These are phyloP conservation scores for Zoanthus sociatus DNA, from an alignment of 92 coral and sea anemone genomes.

Conservation along the genomic window DNA sequence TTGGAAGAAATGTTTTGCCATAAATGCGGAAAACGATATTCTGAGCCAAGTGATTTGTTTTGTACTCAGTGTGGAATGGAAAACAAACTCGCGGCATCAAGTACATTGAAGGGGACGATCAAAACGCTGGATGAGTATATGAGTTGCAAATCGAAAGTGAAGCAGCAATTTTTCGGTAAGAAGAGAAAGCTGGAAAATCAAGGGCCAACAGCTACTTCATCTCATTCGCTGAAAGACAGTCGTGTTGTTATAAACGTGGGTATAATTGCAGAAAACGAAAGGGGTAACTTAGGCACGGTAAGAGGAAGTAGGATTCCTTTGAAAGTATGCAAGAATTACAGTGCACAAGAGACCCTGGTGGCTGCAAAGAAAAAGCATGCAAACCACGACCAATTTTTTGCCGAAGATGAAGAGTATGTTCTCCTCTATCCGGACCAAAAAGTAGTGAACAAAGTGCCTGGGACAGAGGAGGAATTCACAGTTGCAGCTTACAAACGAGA, in stretches of 20 bases:
- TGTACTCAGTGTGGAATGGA: slow-evolving; percentile 19
- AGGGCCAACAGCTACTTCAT: slow-evolving; percentile 12
- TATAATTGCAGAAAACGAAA: slow-evolving; percentile 25
- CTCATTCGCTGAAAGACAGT: slow-evolving; percentile 28
- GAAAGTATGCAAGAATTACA: slow-evolving; percentile 31
- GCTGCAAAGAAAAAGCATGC: slow-evolving; percentile 33
- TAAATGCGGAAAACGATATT: slow-evolving; percentile 21
- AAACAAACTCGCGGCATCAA: slow-evolving; percentile 18
- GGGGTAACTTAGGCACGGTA: slow-evolving; percentile 20
- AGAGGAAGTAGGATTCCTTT: slow-evolving; percentile 34
- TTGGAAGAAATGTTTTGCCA: not conserved
- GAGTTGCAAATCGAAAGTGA: no score
- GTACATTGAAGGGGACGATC: not conserved
- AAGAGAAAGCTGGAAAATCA: no score
- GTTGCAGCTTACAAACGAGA: slow-evolving; percentile 60
- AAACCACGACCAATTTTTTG: slow-evolving; percentile 32
- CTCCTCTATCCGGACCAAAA: slow-evolving; percentile 35
- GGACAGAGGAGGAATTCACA: slow-evolving; percentile 50
- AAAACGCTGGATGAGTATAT: no score
- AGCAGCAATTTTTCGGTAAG: no score
- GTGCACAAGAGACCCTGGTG: slow-evolving; percentile 22
- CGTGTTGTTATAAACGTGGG: slow-evolving; percentile 38
- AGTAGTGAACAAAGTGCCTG: slow-evolving; percentile 19
- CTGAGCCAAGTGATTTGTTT: slow-evolving; percentile 18
- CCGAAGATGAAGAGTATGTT: slow-evolving; percentile 29